Base-by-base conservation (phyloP, 2,113 vertebrate species). In the Brachypodius melanocephalos region DNA sequence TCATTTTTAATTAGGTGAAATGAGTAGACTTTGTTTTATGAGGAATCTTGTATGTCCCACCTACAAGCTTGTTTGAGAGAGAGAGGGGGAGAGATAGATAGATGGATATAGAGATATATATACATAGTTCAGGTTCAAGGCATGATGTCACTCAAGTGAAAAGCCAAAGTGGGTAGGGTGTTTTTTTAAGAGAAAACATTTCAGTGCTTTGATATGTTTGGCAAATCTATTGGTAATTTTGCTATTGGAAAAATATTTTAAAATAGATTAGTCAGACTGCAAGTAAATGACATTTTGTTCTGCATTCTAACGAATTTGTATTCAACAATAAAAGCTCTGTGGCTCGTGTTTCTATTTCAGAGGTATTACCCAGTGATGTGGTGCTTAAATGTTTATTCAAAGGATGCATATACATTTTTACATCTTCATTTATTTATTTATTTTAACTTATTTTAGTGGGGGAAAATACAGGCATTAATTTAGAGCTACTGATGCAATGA, bases 401-500 rank as follows among this genome's bases (percentile, higher is more conserved):
- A 97, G 92, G 89, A 92, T 94, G 66, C 88, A 93, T 97, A 97
- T 91, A 93, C 93, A 96, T 97, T 97, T 98, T 96, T 96, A 96
- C 95, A 90, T 92, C 71, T 89, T 95, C 71, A 95, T 95, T 96
- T 97, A 97, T 96, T 97, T 97, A 94, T 96, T 96, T 96, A 94
- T 97, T 95, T 96, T 80, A 96, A 95, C 89, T 95, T 97, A 96
- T 97, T 97, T 98, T 98, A 96, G 94, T 72, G 84, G 90, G 86
- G 80, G 51, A 49, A 97, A 97, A 98, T 95, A 93, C 78, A 94
- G 96, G 97, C 97, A 97, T 98, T 98, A 98, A 98, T 98, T 98
- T 98, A 98, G 96, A 98, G 97, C 97, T 98, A 98, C 98, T 98
- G 98, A 98, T 98, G 98, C 98, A 98, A 97, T 98, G 98, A 98